Evolutionary conservation across 1,140 invertebrate genomes (phyloP).

Genomic region (Melipona quadrifasciata): DNA sequence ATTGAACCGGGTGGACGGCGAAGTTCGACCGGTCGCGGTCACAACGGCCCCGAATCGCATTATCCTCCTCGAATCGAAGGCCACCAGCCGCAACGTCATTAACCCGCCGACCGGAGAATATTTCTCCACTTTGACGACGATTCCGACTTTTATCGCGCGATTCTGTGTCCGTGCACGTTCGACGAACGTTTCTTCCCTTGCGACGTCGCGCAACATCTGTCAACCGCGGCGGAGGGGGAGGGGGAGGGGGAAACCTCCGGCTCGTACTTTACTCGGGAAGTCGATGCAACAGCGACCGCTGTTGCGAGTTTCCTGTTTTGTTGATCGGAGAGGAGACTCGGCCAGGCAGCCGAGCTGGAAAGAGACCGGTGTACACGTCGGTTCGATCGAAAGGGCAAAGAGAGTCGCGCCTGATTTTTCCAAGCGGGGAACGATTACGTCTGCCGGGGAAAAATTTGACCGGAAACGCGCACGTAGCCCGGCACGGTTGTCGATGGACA

Average conservation of each 20-base stretch:
- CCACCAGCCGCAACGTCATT: not conserved
- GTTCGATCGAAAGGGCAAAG: constrained; percentile 55
- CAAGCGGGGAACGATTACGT: constrained; percentile 56
- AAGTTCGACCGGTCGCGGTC: not conserved
- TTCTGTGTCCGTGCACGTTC: too few relatives aligned
- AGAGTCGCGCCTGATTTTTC: constrained; percentile 37
- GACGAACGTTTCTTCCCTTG: constrained; percentile 6
- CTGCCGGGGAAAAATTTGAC: constrained; percentile 58
- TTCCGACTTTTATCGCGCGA: not conserved
- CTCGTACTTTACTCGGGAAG: constrained; percentile 2
- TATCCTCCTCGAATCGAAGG: not conserved
- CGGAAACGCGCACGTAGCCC: constrained; percentile 52
- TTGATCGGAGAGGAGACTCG: too few relatives aligned
- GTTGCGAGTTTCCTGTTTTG: constrained; percentile 41
- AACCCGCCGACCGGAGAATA: not conserved
- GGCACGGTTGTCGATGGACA: constrained; percentile 34
- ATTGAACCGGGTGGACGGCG: too few relatives aligned
- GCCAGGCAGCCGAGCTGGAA: not conserved
- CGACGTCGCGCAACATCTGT: constrained; percentile 8
- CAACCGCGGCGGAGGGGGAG: too few relatives aligned
- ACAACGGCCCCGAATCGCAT: not conserved
- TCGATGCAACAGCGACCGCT: constrained; percentile 37
- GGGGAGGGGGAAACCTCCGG: too few relatives aligned
- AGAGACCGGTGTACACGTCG: not conserved
- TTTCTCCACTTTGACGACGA: not conserved